Conservation (phyloP, 2,797 vertebrate species). For the Scyliorhinus canicula region DNA sequence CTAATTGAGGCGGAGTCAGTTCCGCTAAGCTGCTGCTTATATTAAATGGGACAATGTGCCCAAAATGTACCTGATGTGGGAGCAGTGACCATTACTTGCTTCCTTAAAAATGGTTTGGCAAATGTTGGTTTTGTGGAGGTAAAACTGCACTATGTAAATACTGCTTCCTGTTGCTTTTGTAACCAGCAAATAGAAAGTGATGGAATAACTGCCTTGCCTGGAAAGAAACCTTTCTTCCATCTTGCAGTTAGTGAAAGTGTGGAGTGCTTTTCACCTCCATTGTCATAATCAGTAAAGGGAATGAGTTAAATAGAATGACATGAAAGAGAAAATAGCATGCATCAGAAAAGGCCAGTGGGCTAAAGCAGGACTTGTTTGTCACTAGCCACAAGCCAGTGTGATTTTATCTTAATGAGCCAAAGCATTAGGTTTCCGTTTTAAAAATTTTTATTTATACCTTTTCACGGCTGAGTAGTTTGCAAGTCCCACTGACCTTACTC, state of each 20-base stretch:
- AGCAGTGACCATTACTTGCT: background rate
- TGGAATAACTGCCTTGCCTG: background rate
- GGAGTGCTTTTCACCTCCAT: background rate
- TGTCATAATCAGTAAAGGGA: background rate
- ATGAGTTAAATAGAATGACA: background rate
- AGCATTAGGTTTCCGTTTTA: background rate
- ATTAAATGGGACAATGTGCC: background rate
- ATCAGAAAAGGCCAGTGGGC: background rate
- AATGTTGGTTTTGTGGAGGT: background rate
- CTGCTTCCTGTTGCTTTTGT: background rate
- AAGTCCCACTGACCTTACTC: background rate
- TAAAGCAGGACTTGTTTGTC: background rate
- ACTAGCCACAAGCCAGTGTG: background rate
- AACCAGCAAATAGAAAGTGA: background rate
- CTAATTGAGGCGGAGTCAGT: background rate
- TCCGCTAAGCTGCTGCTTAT: background rate
- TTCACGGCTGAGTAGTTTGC: background rate
- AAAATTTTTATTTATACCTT: background rate
- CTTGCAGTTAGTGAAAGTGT: background rate
- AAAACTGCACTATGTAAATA: background rate
- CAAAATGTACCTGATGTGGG: background rate
- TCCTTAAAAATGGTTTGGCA: background rate
- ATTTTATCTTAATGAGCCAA: background rate
- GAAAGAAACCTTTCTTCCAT: background rate
- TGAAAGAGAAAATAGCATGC: background rate